Base-by-base conservation (phyloP, 1,140 invertebrate species). In the Eumeta japonica region DNA sequence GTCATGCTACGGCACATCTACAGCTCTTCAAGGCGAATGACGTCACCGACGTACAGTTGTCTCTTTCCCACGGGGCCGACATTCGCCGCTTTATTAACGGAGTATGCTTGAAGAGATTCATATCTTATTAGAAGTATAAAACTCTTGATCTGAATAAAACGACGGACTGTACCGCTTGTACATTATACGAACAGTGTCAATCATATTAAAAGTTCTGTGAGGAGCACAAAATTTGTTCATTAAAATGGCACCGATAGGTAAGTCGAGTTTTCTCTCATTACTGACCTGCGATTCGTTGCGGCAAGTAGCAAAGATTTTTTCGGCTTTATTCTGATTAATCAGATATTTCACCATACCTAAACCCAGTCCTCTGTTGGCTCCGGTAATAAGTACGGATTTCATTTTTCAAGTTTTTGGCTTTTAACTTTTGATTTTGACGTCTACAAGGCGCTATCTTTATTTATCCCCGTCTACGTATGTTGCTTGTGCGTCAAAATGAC, bases 291-390 rank as follows among this genome's bases (percentile, higher is more conserved):
- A 74, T 29, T 47, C 37, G 33, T 57, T 70, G 15, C 70, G 62
- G 52, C 70, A 74, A 24, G 70, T 74, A 16, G 67, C 67, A 33
- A 74, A 65, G 45, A 74, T 58, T 48, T 58, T 63, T 29, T 63
- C 44, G 10, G 51, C 48, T 38, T 61, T 62, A 38, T 58, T 54
- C 39, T 60, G 50, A 45, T 62, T 56, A 31, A 49, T 44, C 19
- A 75, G 55, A 62, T 85, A 79, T 70, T 86, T 88, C 1, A 93
- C 83, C 36, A 95, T 75, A 30, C 90, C 90, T 18, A 94, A 71
- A 11, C 92, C 92, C 29, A 95, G 66, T 1, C 93, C 92, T 24
- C 92, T 81, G 61, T 93, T 94, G 34, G 87, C 87, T 13, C 92
- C 92, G 5, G 92, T 95, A 40, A 94, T 84, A 42, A 95, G 70